Percentiles rank a stretch among this genome's conserved stretches.
Conservation (phyloP, 2,113 vertebrate species). For the Trogon melanurus region DNA sequence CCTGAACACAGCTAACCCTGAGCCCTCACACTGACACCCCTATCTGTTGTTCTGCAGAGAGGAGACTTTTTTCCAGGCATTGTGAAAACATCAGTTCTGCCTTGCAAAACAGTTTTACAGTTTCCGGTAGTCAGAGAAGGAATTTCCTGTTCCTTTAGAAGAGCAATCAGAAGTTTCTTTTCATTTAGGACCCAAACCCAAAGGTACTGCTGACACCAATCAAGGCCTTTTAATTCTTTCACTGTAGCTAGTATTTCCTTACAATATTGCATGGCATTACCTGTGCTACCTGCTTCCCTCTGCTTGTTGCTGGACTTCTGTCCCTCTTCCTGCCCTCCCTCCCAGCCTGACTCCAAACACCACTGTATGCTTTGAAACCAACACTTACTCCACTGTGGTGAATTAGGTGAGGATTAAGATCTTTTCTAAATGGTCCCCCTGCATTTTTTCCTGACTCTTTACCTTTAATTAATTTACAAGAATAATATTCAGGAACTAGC, state of each 20-base stretch:
- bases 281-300: not conserved
- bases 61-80: not conserved
- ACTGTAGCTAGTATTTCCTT: not conserved
- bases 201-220: not conserved
- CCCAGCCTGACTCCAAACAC: not conserved
- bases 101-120: not conserved
- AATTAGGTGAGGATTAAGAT: not conserved
- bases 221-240: not conserved
- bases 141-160: not conserved
- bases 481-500: not conserved
- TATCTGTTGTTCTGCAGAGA: not conserved
- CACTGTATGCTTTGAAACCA: not conserved
- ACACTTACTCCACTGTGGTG: not conserved
- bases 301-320: not conserved
- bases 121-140: not conserved
- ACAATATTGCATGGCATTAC: not conserved
- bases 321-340: not conserved
- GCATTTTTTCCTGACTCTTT: not conserved
- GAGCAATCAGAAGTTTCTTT: not conserved
- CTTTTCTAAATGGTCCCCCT: not conserved
- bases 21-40: fast-evolving
- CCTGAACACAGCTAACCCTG: not conserved
- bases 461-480: not conserved
- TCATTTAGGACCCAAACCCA: not conserved
- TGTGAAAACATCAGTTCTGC: not conserved